Conservation (phyloP, 2,113 vertebrate species). For the Epinephelus lanceolatus region DNA sequence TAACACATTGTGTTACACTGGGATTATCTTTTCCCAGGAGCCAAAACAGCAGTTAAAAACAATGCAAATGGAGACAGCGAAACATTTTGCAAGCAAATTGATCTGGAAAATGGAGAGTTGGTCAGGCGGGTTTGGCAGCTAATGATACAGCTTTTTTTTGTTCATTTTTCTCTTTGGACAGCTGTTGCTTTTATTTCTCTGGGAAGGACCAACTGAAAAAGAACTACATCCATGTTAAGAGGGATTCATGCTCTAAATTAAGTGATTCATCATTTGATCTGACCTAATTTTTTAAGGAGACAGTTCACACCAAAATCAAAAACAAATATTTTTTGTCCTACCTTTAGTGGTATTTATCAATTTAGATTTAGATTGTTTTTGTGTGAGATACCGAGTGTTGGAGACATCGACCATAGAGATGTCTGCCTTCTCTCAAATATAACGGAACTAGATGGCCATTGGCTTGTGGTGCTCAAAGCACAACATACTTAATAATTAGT, state of each 20-base stretch:
- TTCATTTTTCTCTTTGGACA: not conserved
- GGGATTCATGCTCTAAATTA: not conserved
- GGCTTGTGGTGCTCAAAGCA: too few relatives aligned
- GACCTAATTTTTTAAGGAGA: not conserved
- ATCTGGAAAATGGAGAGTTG: not conserved
- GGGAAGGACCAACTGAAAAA: not conserved
- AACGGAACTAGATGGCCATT: too few relatives aligned
- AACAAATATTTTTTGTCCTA: too few relatives aligned
- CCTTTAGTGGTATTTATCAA: too few relatives aligned
- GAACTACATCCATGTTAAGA: not conserved
- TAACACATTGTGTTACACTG: constrained; percentile 48
- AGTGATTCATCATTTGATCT: not conserved
- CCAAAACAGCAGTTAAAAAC: constrained; percentile 50
- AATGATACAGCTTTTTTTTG: not conserved
- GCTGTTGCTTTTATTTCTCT: constrained; percentile 6
- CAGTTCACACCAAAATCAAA: too few relatives aligned
- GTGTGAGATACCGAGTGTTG: too few relatives aligned
- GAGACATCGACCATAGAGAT: too few relatives aligned
- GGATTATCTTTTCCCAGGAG: constrained; percentile 50
- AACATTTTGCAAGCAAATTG: constrained; percentile 30
- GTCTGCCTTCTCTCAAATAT: too few relatives aligned
- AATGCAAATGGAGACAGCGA: constrained; percentile 36
- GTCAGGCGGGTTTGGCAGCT: not conserved
- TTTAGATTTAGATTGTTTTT: too few relatives aligned
- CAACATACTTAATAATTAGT: too few relatives aligned